phyloP scores from a whole-genome alignment of 1,140 invertebrate species.

The Mizuhopecten yessoensis region DNA sequence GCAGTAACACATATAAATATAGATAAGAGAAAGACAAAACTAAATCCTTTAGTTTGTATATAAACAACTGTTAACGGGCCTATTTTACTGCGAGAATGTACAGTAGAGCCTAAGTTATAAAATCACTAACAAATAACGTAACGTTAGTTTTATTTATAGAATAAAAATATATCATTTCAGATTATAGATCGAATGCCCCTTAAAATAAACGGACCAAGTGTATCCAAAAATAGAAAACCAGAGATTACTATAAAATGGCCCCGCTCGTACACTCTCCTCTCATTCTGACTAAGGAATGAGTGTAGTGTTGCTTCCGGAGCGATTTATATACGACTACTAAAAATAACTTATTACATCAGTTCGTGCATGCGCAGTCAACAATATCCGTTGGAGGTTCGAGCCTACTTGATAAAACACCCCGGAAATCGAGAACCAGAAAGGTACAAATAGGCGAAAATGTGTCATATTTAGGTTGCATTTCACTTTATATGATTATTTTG shows the following conservation, averaged over 20 bases:
- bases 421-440: constrained; percentile 24
- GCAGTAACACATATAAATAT: no score
- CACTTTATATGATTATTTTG: not conserved
- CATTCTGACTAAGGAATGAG: not conserved
- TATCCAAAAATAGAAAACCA: not conserved
- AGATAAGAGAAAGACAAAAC: no score
- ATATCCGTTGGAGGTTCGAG: not conserved
- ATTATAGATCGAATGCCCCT: not conserved
- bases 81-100: no score
- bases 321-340: constrained; percentile 1
- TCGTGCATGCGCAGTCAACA: not conserved
- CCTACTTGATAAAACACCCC: constrained; percentile 20
- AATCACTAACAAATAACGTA: no score
- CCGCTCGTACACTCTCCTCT: not conserved
- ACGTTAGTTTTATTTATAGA: constrained; percentile 40
- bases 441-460: not conserved
- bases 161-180: not conserved
- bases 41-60: no score
- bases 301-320: not conserved
- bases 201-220: not conserved
- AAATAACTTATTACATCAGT: constrained; percentile 36
- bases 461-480: not conserved
- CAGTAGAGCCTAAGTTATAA: no score
- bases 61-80: no score
- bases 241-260: not conserved